Evolutionary conservation across 2,113 vertebrate species (phyloP).

Genomic region (Phocoena phocoena): DNA sequence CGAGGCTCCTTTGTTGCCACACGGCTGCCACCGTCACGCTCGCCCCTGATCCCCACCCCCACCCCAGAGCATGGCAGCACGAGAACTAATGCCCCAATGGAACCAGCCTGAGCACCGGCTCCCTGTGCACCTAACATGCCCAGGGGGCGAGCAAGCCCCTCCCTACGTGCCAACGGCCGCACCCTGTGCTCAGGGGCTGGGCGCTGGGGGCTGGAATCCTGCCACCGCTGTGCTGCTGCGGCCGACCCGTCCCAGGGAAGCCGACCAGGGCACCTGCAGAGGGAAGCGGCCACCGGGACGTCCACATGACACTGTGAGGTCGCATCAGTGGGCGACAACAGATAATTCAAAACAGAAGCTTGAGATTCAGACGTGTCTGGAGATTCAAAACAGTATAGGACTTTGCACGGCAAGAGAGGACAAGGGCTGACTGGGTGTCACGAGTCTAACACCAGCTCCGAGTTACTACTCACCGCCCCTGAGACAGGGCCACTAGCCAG

Average conservation of each 20-base stretch:
- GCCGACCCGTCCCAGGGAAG: not conserved
- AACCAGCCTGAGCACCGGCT: not conserved
- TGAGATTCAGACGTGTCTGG: not conserved
- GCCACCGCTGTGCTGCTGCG: not conserved
- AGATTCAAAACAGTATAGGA: not conserved
- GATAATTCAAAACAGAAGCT: not conserved
- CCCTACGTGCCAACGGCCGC: fast-evolving
- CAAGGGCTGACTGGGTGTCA: not conserved
- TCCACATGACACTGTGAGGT: not conserved
- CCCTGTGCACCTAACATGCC: not conserved
- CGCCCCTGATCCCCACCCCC: not conserved
- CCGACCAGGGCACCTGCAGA: not conserved
- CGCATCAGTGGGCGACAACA: not conserved
- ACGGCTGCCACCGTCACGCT: not conserved
- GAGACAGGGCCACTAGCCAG: not conserved
- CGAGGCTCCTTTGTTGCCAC: not conserved
- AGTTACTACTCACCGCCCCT: not conserved
- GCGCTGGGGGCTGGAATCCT: not conserved
- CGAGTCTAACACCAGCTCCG: not conserved
- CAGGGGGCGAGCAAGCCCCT: not conserved
- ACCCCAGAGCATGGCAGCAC: not conserved
- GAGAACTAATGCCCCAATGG: not conserved
- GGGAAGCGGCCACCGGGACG: not conserved
- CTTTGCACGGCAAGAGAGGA: not conserved
- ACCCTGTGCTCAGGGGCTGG: fast-evolving